phyloP scores from a whole-genome alignment of 2,888 invertebrate genomes.

The Cryptophagus acutangulus region DNA sequence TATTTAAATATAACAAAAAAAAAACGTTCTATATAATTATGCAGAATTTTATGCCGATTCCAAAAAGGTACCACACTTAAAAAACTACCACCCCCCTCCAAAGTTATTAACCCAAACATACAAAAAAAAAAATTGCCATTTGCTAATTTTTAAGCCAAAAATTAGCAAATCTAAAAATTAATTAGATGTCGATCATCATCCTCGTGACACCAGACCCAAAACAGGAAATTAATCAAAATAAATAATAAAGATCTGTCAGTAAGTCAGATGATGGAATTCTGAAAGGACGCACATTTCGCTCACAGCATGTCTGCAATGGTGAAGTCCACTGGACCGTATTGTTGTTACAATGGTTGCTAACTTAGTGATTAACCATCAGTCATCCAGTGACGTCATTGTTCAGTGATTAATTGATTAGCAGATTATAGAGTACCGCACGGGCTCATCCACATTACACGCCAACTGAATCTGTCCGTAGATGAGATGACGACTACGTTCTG shows the following conservation, averaged over 20 bases:
- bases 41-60: too few relatives aligned
- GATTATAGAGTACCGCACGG: constrained; percentile 24
- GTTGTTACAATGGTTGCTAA: constrained; percentile 33
- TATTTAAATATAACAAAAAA: too few relatives aligned
- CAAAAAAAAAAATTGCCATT: too few relatives aligned
- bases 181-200: too few relatives aligned
- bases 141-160: too few relatives aligned
- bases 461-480: constrained; percentile 23
- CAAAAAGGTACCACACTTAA: too few relatives aligned
- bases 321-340: constrained; percentile 31
- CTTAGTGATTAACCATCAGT: constrained; percentile 36
- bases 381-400: constrained; percentile 37
- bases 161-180: too few relatives aligned
- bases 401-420: constrained; percentile 36
- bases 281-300: constrained; percentile 22
- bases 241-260: constrained; percentile 24
- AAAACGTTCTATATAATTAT: too few relatives aligned
- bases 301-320: constrained; percentile 27
- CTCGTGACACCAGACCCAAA: too few relatives aligned
- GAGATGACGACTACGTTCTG: too few relatives aligned
- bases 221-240: constrained; percentile 27
- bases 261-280: constrained; percentile 10
- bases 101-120: too few relatives aligned
- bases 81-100: too few relatives aligned
- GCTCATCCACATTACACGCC: constrained; percentile 27